These are phyloP conservation scores for Lamprotornis superbus DNA, from an alignment of 2,113 vertebrate species.

Conservation along the genomic window DNA sequence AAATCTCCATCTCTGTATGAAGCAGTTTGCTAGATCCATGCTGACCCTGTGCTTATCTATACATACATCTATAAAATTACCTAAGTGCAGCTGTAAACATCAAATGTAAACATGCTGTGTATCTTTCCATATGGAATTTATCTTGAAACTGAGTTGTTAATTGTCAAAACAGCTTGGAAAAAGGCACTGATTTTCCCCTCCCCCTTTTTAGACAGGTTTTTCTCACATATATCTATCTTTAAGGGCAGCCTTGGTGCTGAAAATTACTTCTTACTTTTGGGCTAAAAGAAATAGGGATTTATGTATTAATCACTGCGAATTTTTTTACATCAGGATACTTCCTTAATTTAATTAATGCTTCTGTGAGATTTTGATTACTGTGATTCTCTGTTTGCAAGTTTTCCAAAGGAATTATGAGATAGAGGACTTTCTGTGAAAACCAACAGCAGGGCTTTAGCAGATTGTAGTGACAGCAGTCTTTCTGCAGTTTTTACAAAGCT, in stretches of 20 bases:
- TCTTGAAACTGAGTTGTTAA: slow-evolving; percentile 28
- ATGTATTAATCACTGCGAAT: background rate
- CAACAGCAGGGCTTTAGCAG: background rate
- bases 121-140: slow-evolving; percentile 28
- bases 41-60: slow-evolving; percentile 1
- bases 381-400: background rate
- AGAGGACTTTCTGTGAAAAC: background rate
- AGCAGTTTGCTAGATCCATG: background rate
- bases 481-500: background rate
- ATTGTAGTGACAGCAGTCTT: background rate
- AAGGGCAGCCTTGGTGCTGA: background rate
- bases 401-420: background rate
- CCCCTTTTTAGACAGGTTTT: background rate
- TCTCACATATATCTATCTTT: background rate
- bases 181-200: background rate
- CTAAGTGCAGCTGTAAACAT: background rate
- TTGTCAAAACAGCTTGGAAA: slow-evolving; percentile 17
- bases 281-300: background rate
- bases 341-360: background rate
- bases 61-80: background rate
- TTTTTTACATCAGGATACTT: background rate
- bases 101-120: background rate
- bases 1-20: background rate
- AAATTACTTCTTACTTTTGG: background rate
- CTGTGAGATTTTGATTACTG: background rate